Conservation (phyloP, 2,888 invertebrate genomes). For the Drosophila neonasuta region DNA sequence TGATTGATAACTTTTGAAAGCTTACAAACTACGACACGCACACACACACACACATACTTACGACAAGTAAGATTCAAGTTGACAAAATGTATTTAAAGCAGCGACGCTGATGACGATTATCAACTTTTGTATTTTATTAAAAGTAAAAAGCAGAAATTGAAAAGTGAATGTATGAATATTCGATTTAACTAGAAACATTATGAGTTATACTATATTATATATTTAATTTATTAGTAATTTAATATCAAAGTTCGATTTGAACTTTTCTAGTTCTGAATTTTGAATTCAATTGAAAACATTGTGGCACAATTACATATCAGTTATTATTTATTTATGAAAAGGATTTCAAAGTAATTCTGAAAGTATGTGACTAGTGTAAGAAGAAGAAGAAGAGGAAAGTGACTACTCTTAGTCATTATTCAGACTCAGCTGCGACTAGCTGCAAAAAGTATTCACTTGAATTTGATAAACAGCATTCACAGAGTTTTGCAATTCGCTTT, state of each 20-base stretch:
- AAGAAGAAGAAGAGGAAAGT: background rate
- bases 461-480: constrained; percentile 51
- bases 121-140: background rate
- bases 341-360: too few species aligned
- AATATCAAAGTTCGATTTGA: too few species aligned
- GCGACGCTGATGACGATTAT: background rate
- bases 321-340: too few species aligned
- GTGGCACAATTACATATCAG: too few species aligned
- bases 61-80: constrained; percentile 3
- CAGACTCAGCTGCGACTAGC: background rate
- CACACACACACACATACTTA: background rate
- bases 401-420: background rate
- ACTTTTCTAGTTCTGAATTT: too few species aligned
- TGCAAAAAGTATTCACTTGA: constrained; percentile 4
- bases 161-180: too few species aligned
- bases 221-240: too few species aligned
- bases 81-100: constrained; percentile 5
- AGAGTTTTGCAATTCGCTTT: constrained; percentile 8
- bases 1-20: constrained; percentile 47
- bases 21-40: background rate
- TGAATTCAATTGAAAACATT: too few species aligned
- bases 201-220: too few species aligned
- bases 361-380: background rate
- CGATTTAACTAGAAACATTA: too few species aligned
- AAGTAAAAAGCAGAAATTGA: too few species aligned